These are phyloP conservation scores for Brachionus manjavacas DNA, from an alignment of 1,140 invertebrate species.

Conservation along the genomic window DNA sequence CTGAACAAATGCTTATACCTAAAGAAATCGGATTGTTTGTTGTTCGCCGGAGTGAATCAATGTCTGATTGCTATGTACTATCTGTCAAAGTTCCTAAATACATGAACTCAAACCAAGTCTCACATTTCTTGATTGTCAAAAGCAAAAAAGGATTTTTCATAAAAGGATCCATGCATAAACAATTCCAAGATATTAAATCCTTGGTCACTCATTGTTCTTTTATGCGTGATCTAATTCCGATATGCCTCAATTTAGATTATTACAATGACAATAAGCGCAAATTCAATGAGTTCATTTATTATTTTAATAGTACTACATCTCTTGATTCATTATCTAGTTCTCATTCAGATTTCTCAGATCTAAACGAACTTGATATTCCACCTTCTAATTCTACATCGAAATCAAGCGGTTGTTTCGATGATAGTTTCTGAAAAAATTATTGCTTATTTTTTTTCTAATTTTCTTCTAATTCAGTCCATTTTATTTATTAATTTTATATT, in stretches of 20 bases:
- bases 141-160: background rate
- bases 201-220: constrained; percentile 33
- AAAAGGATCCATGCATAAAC: background rate
- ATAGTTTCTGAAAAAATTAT: background rate
- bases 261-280: constrained; percentile 15
- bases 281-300: constrained; percentile 24
- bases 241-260: constrained; percentile 6
- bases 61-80: background rate
- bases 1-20: background rate
- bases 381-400: background rate
- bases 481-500: constrained; percentile 10
- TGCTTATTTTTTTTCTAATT: background rate
- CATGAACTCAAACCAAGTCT: background rate
- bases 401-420: background rate
- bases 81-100: constrained; percentile 37
- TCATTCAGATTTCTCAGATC: constrained; percentile 27
- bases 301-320: constrained; percentile 27
- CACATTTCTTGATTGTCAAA: background rate
- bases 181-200: constrained; percentile 21
- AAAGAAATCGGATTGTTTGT: constrained; percentile 17
- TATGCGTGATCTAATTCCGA: constrained; percentile 28
- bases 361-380: background rate
- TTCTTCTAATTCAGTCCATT: background rate
- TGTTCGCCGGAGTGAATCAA: constrained; percentile 4
- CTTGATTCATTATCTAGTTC: constrained; percentile 5